Conservation (phyloP, 2,113 vertebrate genomes). For the Cyprinodon variegatus region DNA sequence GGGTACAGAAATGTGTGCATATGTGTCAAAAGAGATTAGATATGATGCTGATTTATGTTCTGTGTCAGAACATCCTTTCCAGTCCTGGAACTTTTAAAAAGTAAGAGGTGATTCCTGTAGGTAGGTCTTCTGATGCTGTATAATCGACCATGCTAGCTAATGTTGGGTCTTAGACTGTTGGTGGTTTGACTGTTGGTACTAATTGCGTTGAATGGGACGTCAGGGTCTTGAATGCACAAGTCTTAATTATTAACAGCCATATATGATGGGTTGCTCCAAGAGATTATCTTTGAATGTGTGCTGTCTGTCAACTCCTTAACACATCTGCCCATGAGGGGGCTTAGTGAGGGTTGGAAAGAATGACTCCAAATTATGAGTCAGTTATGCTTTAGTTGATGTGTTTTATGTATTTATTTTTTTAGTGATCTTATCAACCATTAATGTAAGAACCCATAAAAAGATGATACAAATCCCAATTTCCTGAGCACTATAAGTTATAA, state of each 20-base stretch:
- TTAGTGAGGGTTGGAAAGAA: constrained; percentile 8
- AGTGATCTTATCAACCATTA: constrained; percentile 28
- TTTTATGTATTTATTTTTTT: constrained; percentile 7
- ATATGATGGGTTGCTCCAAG: constrained; percentile 56
- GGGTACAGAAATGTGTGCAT: constrained; percentile 49
- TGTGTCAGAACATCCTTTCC: constrained; percentile 83
- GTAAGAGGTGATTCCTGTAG: constrained; percentile 58
- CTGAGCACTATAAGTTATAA: background rate
- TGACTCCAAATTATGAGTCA: constrained; percentile 26
- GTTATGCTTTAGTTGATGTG: constrained; percentile 22
- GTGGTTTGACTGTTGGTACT: constrained; percentile 51
- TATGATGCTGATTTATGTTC: constrained; percentile 78
- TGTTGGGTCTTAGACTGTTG: constrained; percentile 31
- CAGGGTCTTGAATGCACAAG: constrained; percentile 59
- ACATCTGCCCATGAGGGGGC: constrained; percentile 22
- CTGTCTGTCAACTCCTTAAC: constrained; percentile 27
- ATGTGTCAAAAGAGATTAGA: constrained; percentile 65
- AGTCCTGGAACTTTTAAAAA: constrained; percentile 77
- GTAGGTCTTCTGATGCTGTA: constrained; percentile 60
- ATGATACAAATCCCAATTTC: background rate
- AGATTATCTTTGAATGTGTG: constrained; percentile 41
- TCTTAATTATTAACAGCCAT: constrained; percentile 66
- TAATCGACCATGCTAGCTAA: constrained; percentile 44
- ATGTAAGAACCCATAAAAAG: constrained; percentile 27
- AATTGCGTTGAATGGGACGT: constrained; percentile 53